These are phyloP conservation scores for Macropus fuliginosus DNA, from an alignment of 2,797 vertebrate genomes.

Conservation along the genomic window DNA sequence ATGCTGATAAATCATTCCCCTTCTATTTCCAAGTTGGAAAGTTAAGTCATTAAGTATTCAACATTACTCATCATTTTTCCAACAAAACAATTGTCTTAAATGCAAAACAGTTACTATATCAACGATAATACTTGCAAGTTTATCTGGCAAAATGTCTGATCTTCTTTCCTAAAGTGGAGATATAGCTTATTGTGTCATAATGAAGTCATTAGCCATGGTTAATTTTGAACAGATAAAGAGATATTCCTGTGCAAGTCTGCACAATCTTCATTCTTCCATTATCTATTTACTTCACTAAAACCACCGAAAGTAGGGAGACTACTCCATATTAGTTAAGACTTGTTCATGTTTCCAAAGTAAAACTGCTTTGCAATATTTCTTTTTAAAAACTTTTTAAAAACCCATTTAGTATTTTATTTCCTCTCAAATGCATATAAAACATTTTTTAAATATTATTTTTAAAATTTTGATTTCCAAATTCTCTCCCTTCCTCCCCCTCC, in stretches of 20 bases:
- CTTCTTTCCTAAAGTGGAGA: constrained; percentile 70
- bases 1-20: neutral
- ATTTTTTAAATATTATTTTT: no score
- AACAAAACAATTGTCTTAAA: constrained; percentile 47
- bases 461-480: no score
- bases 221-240: constrained; percentile 72
- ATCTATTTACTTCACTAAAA: constrained; percentile 73
- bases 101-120: constrained; percentile 54
- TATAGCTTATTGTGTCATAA: constrained; percentile 72
- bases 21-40: constrained; percentile 26
- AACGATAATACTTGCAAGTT: constrained; percentile 59
- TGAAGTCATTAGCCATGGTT: constrained; percentile 72
- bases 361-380: neutral
- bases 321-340: constrained; percentile 57
- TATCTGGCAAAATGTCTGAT: constrained; percentile 70
- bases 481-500: no score
- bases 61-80: constrained; percentile 10
- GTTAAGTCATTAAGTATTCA: constrained; percentile 34
- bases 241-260: constrained; percentile 73
- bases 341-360: constrained; percentile 44
- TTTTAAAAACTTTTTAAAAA: no score
- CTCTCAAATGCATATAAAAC: no score
- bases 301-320: constrained; percentile 55
- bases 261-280: constrained; percentile 62
- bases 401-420: no score